Base-by-base conservation (phyloP, 2,797 vertebrate species). In the Anguilla pacifica region DNA sequence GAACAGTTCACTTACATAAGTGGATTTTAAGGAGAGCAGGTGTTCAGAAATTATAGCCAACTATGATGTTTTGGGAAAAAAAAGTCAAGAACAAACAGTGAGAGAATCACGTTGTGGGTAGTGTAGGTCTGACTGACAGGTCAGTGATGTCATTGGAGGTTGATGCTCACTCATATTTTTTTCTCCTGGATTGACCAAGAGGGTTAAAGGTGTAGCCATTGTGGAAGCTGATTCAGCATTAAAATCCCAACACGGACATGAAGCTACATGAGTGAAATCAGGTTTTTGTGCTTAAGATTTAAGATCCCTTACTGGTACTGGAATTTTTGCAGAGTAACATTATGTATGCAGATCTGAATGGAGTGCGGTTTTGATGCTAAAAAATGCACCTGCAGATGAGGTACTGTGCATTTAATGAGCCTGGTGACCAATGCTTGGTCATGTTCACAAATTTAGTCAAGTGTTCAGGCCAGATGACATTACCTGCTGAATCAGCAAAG, bases 401-500 rank as follows among this genome's bases (percentile, higher is more conserved):
- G 25, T 51, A 15, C 0, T 79, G 74, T 17, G 22, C 9, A 51
- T 82, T 43, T 82, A 51, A 51, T 51, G 46, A 31, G 31, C 25
- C 39, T 25, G 19, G 64, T 43, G 22, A 49, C 19, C 64, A 64
- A 19, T 15, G 87, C 53, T 15, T 72, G 85, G 85, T 72, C 85
- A 72, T 10, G 28, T 61, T 67, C 39, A 11, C 28, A 77, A 90
- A 91, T 90, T 77, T 55, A 70, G 91, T 94, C 92, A 94, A 89
- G 88, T 87, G 19, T 19, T 91, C 92, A 92, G 19, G 91, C 83
- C 91, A 85, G 81, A 91, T 89, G 83, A 91, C 90, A 87, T 89
- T 90, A 89, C 93, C 93, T 94, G 91, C 93, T 92, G 91, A 91
- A 90, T 89, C 74, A 92, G 89, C 89, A 83, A 22, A 61, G 31